These are phyloP conservation scores for Gallinago media DNA, from an alignment of 2,113 vertebrate species.

Conservation along the genomic window DNA sequence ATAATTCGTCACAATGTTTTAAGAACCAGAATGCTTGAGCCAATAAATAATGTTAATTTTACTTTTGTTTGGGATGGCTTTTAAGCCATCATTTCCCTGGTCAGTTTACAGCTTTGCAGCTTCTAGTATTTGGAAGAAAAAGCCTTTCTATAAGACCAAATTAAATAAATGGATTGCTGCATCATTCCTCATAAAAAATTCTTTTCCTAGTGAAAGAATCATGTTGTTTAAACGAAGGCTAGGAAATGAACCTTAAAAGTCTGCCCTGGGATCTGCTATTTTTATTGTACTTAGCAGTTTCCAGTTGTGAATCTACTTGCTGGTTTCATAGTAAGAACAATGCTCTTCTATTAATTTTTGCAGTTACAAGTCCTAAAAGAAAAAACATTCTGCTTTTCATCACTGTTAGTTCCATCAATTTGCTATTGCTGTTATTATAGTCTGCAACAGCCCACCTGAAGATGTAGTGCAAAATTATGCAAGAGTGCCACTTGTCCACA, in stretches of 20 bases:
- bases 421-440: not conserved
- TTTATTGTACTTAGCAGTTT: not conserved
- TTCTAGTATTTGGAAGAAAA: not conserved
- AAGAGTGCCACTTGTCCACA: not conserved
- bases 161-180: not conserved
- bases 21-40: not conserved
- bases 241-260: not conserved
- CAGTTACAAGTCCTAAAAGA: not conserved
- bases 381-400: not conserved
- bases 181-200: not conserved
- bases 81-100: not conserved
- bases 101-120: not conserved
- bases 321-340: not conserved
- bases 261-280: not conserved
- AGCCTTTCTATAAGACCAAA: not conserved
- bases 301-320: not conserved
- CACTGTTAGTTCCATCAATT: not conserved
- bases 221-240: not conserved
- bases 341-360: not conserved
- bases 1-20: not conserved
- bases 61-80: not conserved
- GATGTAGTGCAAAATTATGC: not conserved
- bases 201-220: not conserved
- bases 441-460: not conserved
- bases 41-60: not conserved